Base-by-base conservation (phyloP, 2,888 invertebrate species). In the Protodeltote pygarga region DNA sequence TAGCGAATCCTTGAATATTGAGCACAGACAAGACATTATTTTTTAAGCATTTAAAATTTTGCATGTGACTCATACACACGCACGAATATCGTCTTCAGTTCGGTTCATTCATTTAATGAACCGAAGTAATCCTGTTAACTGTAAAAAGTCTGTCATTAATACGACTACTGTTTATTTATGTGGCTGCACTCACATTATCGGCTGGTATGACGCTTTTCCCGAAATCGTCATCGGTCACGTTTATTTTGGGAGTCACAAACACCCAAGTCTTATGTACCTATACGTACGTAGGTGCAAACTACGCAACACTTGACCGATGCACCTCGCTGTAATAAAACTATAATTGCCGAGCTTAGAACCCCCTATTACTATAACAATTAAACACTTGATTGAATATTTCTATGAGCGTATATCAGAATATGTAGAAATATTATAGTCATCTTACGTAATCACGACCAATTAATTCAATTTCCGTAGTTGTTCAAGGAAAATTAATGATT, bases 171-270 rank as follows among this genome's bases (percentile, higher is more conserved):
- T 77, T 75, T 77, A 75, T 80, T 79, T 77, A 74, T 75, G 68
- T 62, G 74, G 49, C 51, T 77, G 77, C 79, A 78, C 64, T 72
- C 63, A 75, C 70, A 79, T 76, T 77, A 79, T 74, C 71, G 75
- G 71, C 57, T 71, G 72, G 75, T 79, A 70, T 82, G 84, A 82
- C 83, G 85, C 77, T 76, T 84, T 85, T 83, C 79, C 77, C 75
- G 70, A 84, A 83, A 83, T 81, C 79, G 65, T 80, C 78, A 71
- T 71, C 71, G 70, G 79, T 87, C 87, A 84, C 72, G 79, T 83
- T 86, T 90, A 89, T 89, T 89, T 89, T 67, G 74, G 81, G 83
- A 79, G 71, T 45, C 67, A 69, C 71, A 75, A 72, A 67, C 69
- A 73, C 16, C 25, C 37, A 48, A 62, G 38, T 37, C 21, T 23